These are phyloP conservation scores for Girardinus metallicus DNA, from an alignment of 2,797 vertebrate species.

Conservation along the genomic window DNA sequence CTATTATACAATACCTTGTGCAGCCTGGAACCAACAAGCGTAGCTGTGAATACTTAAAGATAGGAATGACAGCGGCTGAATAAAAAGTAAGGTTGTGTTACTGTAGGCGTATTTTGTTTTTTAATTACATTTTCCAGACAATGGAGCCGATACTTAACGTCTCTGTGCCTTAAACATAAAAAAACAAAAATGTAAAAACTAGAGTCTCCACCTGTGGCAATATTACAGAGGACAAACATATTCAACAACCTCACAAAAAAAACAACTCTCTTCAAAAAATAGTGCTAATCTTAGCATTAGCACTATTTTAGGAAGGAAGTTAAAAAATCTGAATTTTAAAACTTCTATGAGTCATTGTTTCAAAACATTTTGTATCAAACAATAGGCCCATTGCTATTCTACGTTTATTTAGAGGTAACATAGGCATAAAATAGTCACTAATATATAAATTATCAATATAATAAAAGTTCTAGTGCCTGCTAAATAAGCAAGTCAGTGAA, in stretches of 20 bases:
- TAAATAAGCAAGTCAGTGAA: background rate
- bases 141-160: background rate
- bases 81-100: conserved; percentile 35
- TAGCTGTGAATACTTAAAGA: conserved; percentile 60
- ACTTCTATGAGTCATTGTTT: background rate
- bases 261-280: background rate
- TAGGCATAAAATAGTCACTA: background rate
- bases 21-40: conserved; percentile 38
- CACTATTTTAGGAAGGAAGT: background rate
- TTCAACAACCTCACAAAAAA: background rate
- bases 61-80: conserved; percentile 26
- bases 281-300: background rate
- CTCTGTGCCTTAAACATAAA: background rate
- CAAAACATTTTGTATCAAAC: background rate
- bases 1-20: conserved; percentile 21
- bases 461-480: background rate
- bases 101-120: background rate
- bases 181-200: background rate
- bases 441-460: background rate
- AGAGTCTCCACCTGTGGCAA: background rate
- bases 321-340: background rate
- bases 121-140: background rate
- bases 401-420: background rate
- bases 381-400: background rate
- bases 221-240: background rate